phyloP scores from a whole-genome alignment of 2,888 invertebrate genomes.

The Lithophane leautieri region DNA sequence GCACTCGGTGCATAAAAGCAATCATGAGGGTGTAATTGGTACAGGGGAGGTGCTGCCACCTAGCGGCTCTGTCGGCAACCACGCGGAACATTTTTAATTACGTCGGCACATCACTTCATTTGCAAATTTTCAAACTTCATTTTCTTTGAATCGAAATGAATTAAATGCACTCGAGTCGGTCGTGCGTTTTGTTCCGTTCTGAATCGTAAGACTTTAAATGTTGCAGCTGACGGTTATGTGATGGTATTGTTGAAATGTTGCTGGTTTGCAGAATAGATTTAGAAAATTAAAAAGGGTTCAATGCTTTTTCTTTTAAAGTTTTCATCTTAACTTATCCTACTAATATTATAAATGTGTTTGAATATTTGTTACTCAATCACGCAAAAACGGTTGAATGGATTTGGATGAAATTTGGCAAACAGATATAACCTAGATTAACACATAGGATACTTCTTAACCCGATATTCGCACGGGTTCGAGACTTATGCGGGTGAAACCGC shows the following conservation, averaged over 20 bases:
- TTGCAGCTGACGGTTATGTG: constrained; percentile 50
- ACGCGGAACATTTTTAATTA: constrained; percentile 84
- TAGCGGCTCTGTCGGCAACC: constrained; percentile 56
- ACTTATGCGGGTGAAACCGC: too few relatives aligned
- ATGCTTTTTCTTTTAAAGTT: not conserved
- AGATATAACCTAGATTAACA: too few relatives aligned
- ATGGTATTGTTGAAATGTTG: constrained; percentile 28
- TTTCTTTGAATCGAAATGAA: constrained; percentile 60
- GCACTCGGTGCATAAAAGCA: constrained; percentile 76
- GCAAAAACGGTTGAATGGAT: too few relatives aligned
- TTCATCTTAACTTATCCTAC: not conserved
- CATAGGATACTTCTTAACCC: too few relatives aligned
- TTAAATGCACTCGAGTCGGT: constrained; percentile 50
- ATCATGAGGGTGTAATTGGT: constrained; percentile 75
- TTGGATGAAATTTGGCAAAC: too few relatives aligned
- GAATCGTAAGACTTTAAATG: constrained; percentile 45
- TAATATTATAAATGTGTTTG: too few relatives aligned
- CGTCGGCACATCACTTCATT: constrained; percentile 82
- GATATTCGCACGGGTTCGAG: too few relatives aligned
- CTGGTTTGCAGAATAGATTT: constrained; percentile 2
- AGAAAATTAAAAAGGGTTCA: not conserved
- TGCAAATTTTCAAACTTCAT: constrained; percentile 73
- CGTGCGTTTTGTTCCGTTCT: constrained; percentile 58
- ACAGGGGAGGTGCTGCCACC: constrained; percentile 55
- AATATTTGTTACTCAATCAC: too few relatives aligned